Percentiles rank a stretch among this genome's conserved stretches.
These are phyloP conservation scores for Mamestra configurata DNA, from an alignment of 1,140 invertebrate species.

Conservation along the genomic window DNA sequence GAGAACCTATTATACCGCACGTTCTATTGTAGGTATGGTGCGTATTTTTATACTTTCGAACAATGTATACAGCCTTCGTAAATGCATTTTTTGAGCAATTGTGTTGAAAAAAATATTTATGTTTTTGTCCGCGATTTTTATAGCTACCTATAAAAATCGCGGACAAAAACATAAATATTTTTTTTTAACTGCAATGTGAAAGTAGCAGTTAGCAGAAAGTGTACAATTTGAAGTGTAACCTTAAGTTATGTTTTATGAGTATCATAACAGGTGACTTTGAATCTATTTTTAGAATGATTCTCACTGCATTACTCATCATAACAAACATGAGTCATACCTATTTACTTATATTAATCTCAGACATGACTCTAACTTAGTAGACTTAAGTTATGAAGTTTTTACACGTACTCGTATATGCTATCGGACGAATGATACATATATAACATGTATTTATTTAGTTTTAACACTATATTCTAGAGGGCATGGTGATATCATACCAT, in stretches of 20 bases:
- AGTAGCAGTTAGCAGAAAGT: no score
- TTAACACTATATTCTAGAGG: conserved; percentile 9
- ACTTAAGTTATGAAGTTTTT: not conserved
- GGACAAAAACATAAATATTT: no score
- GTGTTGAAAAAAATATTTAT: no score
- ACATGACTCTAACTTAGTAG: not conserved
- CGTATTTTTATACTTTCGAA: no score
- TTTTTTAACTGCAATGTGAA: no score
- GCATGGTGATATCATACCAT: conserved; percentile 19
- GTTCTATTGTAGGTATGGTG: no score
- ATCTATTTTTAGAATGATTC: not conserved
- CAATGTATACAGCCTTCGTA: no score
- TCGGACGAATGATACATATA: conserved; percentile 1
- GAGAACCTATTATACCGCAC: no score
- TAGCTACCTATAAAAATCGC: no score
- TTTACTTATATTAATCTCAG: conserved; percentile 10
- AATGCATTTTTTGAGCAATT: no score
- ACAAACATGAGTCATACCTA: not conserved
- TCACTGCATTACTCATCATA: not conserved
- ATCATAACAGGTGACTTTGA: not conserved
- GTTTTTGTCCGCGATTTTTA: no score
- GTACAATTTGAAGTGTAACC: no score
- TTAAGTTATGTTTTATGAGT: not conserved
- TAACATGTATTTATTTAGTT: conserved; percentile 14
- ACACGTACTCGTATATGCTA: conserved; percentile 7